Evolutionary conservation across 2,888 invertebrate species (phyloP).

Genomic region (Cylindroiulus punctatus): DNA sequence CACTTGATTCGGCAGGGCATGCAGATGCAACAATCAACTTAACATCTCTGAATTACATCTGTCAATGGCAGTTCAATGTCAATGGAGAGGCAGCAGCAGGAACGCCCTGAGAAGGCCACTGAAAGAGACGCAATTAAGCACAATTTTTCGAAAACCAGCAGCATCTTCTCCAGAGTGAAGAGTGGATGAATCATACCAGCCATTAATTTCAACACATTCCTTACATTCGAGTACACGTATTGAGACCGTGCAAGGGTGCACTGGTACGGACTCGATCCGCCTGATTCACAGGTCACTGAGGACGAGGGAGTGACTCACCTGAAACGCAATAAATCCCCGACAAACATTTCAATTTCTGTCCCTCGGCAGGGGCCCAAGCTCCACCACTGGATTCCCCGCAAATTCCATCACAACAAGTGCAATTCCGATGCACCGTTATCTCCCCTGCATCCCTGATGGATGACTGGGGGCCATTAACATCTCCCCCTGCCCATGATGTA

Average conservation of each 20-base stretch:
- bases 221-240: not conserved
- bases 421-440: constrained; percentile 15
- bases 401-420: constrained; percentile 26
- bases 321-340: not conserved
- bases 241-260: not conserved
- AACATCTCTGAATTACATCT: not conserved
- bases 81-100: not conserved
- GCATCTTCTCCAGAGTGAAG: not conserved
- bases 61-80: constrained; percentile 17
- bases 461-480: not conserved
- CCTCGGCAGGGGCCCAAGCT: not conserved
- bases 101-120: constrained; percentile 21
- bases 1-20: not conserved
- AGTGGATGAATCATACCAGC: not conserved
- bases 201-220: not conserved
- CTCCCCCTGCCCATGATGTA: not conserved
- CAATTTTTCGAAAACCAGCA: not conserved
- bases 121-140: not conserved
- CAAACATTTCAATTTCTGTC: constrained; percentile 8
- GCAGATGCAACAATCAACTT: not conserved
- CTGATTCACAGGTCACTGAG: not conserved
- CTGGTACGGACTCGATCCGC: not conserved
- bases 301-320: not conserved
- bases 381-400: constrained; percentile 13
- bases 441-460: not conserved